Percentiles rank a stretch among this genome's conserved stretches.
Evolutionary conservation across 1,140 invertebrate species (phyloP).

Genomic region (Polyergus mexicanus): DNA sequence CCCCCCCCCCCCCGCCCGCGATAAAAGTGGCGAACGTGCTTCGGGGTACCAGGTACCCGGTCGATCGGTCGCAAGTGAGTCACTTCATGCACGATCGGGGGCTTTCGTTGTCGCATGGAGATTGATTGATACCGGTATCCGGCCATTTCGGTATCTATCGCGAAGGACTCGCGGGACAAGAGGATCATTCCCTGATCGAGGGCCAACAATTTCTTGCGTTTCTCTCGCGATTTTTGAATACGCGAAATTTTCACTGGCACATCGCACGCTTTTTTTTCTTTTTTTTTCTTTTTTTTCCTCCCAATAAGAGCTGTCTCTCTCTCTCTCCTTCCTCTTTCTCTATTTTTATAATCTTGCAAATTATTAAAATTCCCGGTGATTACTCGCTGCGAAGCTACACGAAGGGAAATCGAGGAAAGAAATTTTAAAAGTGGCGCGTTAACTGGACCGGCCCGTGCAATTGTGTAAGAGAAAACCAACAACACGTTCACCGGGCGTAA

Average conservation of each 20-base stretch:
- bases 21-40: slow-evolving; percentile 69
- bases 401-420: not conserved
- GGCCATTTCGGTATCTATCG: not conserved
- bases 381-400: not conserved
- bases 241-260: slow-evolving; percentile 8
- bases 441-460: not conserved
- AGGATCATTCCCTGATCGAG: not conserved
- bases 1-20: too few relatives aligned
- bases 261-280: not conserved
- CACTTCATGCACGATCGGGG: slow-evolving; percentile 42
- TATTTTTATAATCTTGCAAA: not conserved
- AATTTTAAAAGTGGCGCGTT: not conserved
- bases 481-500: not conserved
- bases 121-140: slow-evolving; percentile 7
- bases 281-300: not conserved
- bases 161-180: slow-evolving; percentile 7
- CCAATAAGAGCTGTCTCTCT: not conserved
- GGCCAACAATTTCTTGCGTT: slow-evolving; percentile 40
- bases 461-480: not conserved
- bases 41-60: slow-evolving; percentile 69
- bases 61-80: slow-evolving; percentile 66
- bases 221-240: slow-evolving; percentile 36
- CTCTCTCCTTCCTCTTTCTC: not conserved
- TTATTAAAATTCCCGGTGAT: not conserved
- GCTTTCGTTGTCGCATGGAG: not conserved